phyloP scores from a whole-genome alignment of 1,140 invertebrate genomes.

The Achroia grisella region DNA sequence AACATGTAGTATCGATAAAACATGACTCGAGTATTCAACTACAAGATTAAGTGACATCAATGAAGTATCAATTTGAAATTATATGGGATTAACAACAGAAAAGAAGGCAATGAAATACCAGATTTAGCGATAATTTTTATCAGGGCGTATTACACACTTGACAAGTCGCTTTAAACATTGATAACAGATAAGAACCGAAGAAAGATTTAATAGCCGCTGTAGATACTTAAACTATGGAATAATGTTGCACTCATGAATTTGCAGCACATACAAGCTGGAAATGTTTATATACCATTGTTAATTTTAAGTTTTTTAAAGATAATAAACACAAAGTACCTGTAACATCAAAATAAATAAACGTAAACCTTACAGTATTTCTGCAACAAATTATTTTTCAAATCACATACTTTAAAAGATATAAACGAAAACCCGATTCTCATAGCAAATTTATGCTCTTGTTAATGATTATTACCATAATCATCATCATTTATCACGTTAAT shows the following conservation, averaged over 20 bases:
- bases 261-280: no score
- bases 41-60: conserved; percentile 44
- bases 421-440: no score
- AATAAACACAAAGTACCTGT: no score
- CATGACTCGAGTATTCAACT: conserved; percentile 35
- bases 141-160: conserved; percentile 37
- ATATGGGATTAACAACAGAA: conserved; percentile 27
- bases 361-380: no score
- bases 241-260: no score
- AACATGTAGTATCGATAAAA: conserved; percentile 42
- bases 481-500: no score
- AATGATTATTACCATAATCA: no score
- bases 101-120: conserved; percentile 28
- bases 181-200: conserved; percentile 48
- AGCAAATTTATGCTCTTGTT: no score
- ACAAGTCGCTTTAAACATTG: conserved; percentile 38
- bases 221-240: conserved; percentile 13
- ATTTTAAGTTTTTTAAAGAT: no score
- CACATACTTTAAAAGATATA: no score
- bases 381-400: no score
- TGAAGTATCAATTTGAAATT: conserved; percentile 29
- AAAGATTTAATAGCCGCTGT: conserved; percentile 53
- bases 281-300: background rate
- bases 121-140: conserved; percentile 61
- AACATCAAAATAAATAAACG: no score